A percentile compares a stretch with the other conserved stretches of the same genome.
These are phyloP conservation scores for Lepus oiostolus DNA, from an alignment of 2,797 vertebrate genomes.

Conservation along the genomic window DNA sequence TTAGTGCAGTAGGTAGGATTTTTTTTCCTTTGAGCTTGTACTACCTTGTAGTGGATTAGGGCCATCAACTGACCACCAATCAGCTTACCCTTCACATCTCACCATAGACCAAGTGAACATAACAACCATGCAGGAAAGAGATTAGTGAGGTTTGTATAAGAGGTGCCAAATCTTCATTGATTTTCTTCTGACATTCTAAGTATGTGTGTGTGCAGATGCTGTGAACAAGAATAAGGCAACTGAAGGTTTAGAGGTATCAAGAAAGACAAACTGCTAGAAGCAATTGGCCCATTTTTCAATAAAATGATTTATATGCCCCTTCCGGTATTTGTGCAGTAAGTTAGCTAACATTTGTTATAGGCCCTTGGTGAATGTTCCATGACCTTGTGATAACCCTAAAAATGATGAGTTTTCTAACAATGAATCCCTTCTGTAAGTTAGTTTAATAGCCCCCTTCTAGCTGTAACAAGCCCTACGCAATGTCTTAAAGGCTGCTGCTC, in stretches of 20 bases:
- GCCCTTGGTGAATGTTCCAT: not conserved
- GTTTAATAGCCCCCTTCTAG: conserved; percentile 26
- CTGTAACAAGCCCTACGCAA: not conserved
- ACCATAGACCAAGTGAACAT: not conserved
- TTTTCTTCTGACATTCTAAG: conserved; percentile 46
- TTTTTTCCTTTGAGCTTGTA: not conserved
- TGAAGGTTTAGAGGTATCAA: not conserved
- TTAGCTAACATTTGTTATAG: conserved; percentile 35
- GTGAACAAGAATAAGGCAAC: not conserved
- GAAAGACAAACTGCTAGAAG: not conserved
- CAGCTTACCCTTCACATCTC: not conserved
- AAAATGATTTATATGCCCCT: not conserved
- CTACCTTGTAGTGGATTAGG: not conserved
- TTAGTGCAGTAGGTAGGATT: not conserved
- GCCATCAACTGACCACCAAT: not conserved
- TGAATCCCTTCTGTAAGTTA: not conserved
- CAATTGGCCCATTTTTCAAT: not conserved
- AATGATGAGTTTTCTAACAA: not conserved
- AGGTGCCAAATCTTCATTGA: conserved; percentile 15
- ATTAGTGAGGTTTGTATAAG: not conserved
- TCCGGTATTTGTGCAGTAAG: conserved; percentile 36
- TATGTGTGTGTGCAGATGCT: not conserved
- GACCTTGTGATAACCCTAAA: not conserved
- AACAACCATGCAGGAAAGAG: not conserved
- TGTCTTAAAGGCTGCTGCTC: not conserved